Evolutionary conservation across 2,113 vertebrate genomes (phyloP).

Genomic region (Peromyscus maniculatus): DNA sequence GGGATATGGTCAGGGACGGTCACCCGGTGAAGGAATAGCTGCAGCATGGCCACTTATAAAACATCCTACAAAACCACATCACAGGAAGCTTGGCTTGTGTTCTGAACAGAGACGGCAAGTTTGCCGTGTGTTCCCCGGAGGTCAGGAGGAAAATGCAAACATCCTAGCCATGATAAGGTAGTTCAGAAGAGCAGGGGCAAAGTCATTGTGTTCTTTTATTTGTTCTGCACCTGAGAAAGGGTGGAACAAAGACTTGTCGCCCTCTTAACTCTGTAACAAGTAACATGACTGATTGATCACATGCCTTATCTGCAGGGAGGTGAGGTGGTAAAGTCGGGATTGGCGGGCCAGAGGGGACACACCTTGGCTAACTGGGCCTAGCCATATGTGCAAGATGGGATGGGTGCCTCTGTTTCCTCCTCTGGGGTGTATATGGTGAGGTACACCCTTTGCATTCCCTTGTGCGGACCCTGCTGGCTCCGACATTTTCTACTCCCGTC

Average conservation of each 20-base stretch:
- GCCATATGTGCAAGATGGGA: neutral
- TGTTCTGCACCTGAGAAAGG: neutral
- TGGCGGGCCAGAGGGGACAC: neutral
- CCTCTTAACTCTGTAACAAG: neutral
- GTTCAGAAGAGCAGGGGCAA: too few species aligned
- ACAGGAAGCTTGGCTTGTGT: neutral
- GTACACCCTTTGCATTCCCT: neutral
- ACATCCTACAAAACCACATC: neutral
- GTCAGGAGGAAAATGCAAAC: neutral
- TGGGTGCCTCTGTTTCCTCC: too few species aligned
- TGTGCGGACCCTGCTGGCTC: neutral
- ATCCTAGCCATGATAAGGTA: neutral
- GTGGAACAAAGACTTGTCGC: too few species aligned
- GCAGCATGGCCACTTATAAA: neutral
- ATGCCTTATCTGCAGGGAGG: neutral
- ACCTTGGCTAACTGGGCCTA: neutral
- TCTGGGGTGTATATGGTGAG: neutral
- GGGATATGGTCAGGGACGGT: neutral
- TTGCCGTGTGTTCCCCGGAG: neutral
- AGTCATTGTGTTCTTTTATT: neutral
- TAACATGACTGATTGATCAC: neutral
- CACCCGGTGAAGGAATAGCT: slow-evolving; percentile 20
- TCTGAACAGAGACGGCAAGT: neutral
- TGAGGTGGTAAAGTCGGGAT: neutral
- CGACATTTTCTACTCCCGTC: neutral